A percentile compares a stretch with the other conserved stretches of the same genome.
phyloP scores from a whole-genome alignment of 2,113 vertebrate species.

The Eptesicus fuscus region DNA sequence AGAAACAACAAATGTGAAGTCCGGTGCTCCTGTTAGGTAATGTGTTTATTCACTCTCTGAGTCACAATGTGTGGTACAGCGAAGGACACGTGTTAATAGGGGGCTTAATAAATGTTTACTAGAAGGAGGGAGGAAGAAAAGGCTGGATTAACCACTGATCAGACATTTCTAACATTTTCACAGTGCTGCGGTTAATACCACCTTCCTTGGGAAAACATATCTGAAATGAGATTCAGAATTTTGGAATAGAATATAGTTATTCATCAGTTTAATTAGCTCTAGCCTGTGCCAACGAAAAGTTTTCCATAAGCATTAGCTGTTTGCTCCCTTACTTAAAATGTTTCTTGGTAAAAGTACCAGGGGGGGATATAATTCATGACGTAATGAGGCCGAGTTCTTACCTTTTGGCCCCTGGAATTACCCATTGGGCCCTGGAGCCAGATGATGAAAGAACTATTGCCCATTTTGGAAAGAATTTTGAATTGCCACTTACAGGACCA shows the following conservation, averaged over 20 bases:
- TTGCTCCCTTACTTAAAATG: background rate
- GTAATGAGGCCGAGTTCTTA: background rate
- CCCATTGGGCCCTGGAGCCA: background rate
- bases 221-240: slow-evolving; percentile 8
- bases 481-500: background rate
- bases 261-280: slow-evolving; percentile 28
- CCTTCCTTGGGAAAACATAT: background rate
- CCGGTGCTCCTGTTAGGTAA: background rate
- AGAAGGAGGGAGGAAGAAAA: background rate
- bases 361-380: background rate
- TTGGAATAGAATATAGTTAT: background rate
- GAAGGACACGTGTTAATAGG: background rate
- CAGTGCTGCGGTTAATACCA: background rate
- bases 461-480: background rate
- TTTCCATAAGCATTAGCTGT: slow-evolving; percentile 13
- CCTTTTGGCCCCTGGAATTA: background rate
- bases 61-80: background rate
- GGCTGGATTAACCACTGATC: background rate
- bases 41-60: background rate
- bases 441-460: background rate
- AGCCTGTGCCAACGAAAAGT: background rate
- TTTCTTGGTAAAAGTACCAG: background rate
- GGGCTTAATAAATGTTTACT: background rate
- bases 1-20: background rate
- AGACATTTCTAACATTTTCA: background rate